Evolutionary conservation across 2,797 vertebrate genomes (phyloP), one percentile per base, ranked within the genome.

Genomic region (Galagoides demidoff): DNA sequence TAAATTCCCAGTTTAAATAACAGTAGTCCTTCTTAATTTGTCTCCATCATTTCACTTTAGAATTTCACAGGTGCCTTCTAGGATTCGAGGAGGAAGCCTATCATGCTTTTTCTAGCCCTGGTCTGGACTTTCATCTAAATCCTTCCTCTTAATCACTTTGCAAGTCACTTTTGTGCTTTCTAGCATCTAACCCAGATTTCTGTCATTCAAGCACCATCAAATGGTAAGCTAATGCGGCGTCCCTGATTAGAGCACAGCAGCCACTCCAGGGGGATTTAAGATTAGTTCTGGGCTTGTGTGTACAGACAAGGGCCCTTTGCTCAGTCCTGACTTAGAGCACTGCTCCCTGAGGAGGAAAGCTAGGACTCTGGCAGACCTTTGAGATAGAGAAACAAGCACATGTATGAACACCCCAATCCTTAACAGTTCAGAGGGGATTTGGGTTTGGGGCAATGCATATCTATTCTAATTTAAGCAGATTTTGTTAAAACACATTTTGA

Each of bases 401-500:
- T 73, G 45, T 4, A 64, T 76, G 91, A 90, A 73, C 25, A 77
- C 43, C n/a, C 25, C 55, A 23, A 57, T 49, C 9, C 43, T 79
- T 83, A n/a, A 20, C 16, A 34, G 27, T 13, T 78, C 11, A 5
- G 10, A 25, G 20, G 20, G 34, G 25, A 76, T 52, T 78, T 82
- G 74, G 68, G 4, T 85, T 95, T 83, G 63, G 49, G 34, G 76
- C n/a, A 95, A 79, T 85, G 4, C 39, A 63, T 23, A 63, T 70
- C 63, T 55, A 31, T 16, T 73, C 23, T 68, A 92, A 25, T 84
- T 71, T 63, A 66, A 90, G 25, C 39, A n/a, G n/a, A n/a, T 84
- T 39, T 66, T 34, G 90, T 87, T 68, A 17, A 86, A 91, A 57
- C 74, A 55, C 19, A 63, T 94, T 83, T 84, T 94, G n/a, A 89